Evolutionary conservation across 1,140 invertebrate species (phyloP), one percentile per base, ranked within the genome.

Genomic region (Drosophila grimshawi): DNA sequence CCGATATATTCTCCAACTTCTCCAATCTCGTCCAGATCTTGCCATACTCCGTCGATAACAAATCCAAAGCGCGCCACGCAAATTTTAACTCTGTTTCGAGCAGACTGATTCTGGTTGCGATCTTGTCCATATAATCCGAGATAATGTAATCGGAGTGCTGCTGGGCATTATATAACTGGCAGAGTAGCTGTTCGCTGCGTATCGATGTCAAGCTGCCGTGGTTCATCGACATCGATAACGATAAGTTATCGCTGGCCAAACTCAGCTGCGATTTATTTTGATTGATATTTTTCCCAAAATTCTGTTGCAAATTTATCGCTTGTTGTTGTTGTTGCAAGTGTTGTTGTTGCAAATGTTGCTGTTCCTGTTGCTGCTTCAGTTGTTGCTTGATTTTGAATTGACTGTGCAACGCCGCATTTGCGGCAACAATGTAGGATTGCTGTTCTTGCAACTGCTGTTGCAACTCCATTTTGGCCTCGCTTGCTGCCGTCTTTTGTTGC

Each of bases 11-110:
- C 92, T 98, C 97, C n/a, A 98, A 93, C 92, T 97, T 97, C 86
- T 98, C 97, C 51, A 98, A 93, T 59, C 97, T 94, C 90, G 97
- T 96, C 97, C 97, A 98, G 95, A 98, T 98, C 90, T 97, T 97
- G 10, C 97, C 96, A 83, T 98, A 98, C 91, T 98, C 97, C 80
- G 97, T 96, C 19, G 97, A 98, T 4, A 98, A 94, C 41, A 98
- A 94, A 91, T 98, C 97, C 59, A 98, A 93, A 2, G 97, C 97
- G 70, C 97, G 94, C 97, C 97, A 98, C 1, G 97, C 97, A 88
- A 97, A 98, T 76, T 97, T 96, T 19, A 98, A 93, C 92, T 98
- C 97, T 0, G 97, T 97, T 92, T 98, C 97, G 8, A 98, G 94
- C 49, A 97, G 95, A 80, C 96, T 97, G 51, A 98, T 94, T 33